phyloP scores from a whole-genome alignment of 2,797 vertebrate genomes.

The Sorex maritimensis region DNA sequence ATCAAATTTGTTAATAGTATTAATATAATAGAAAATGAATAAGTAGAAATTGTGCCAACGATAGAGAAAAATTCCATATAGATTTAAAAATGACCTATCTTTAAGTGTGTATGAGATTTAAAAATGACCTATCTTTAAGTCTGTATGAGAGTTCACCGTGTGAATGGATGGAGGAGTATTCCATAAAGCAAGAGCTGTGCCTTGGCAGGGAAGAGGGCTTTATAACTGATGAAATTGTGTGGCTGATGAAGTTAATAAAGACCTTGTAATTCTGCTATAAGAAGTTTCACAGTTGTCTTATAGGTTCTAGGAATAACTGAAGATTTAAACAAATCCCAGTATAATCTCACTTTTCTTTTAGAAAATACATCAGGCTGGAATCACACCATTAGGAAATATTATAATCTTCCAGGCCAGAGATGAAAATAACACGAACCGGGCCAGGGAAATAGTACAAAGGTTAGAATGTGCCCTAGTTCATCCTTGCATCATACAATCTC shows the following conservation, averaged over 20 bases:
- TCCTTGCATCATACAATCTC: too few species aligned
- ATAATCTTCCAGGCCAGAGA: neutral
- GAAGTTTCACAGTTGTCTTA: slow-evolving; percentile 1
- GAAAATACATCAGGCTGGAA: slow-evolving; percentile 7
- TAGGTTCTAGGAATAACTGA: neutral
- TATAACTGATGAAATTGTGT: neutral
- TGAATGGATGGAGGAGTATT: neutral
- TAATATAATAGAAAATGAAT: neutral
- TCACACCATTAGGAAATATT: neutral
- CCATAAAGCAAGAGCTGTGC: neutral
- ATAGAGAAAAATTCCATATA: neutral
- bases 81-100: slow-evolving; percentile 33
- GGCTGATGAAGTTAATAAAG: neutral
- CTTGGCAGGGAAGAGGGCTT: neutral
- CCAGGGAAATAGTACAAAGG: too few species aligned
- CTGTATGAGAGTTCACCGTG: neutral
- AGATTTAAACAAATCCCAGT: neutral
- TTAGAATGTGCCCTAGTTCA: too few species aligned
- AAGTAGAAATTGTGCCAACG: slow-evolving; percentile 6
- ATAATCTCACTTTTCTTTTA: slow-evolving; percentile 27
- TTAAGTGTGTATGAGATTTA: neutral
- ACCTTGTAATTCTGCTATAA: neutral
- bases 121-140: neutral
- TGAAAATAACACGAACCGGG: neutral
- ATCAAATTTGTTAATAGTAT: slow-evolving; percentile 44